Evolutionary conservation across 2,797 vertebrate genomes (phyloP).

Genomic region (Coracias cyanogaster): DNA sequence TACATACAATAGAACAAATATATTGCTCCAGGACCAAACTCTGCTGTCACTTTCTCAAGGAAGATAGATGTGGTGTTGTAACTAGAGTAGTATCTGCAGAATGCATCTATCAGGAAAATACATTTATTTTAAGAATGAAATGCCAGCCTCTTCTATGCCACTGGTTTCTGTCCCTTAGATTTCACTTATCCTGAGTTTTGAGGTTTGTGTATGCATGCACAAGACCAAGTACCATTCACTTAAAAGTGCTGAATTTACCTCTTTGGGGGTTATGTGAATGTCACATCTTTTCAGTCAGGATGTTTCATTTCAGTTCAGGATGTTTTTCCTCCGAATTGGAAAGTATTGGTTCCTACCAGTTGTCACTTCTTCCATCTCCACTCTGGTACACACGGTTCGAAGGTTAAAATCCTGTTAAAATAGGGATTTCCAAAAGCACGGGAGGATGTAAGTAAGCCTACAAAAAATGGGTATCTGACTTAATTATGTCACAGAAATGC

Average conservation of each 20-base stretch:
- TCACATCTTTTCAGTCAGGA: not conserved
- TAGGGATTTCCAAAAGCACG: not conserved
- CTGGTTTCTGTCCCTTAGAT: not conserved
- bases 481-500: not conserved
- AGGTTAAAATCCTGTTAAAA: not conserved
- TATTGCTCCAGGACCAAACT: not conserved
- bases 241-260: not conserved
- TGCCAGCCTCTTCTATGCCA: not conserved
- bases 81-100: not conserved
- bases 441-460: not conserved
- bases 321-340: not conserved
- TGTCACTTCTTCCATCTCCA: not conserved
- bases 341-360: not conserved
- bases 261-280: not conserved
- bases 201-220: not conserved
- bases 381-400: not conserved
- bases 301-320: not conserved
- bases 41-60: not conserved
- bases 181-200: not conserved
- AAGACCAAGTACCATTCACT: not conserved
- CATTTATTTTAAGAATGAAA: not conserved
- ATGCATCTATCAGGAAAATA: not conserved
- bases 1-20: not conserved
- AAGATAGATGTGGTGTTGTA: not conserved
- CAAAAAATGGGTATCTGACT: not conserved